Base-by-base conservation (phyloP, 2,113 vertebrate species). In the Sinocyclocheilus rhinocerous region DNA sequence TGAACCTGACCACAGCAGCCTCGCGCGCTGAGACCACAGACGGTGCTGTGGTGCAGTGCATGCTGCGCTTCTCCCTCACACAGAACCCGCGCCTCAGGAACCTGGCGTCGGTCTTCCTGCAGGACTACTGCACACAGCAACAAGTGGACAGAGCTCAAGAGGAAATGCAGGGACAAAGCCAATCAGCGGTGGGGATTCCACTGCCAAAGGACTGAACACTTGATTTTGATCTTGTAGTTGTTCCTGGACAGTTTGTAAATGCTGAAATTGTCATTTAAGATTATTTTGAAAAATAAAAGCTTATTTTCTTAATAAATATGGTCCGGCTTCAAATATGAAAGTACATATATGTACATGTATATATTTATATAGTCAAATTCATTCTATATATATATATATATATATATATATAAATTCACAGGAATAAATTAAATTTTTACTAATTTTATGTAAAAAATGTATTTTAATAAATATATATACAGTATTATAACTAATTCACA, bases 51-150 rank as follows among this genome's bases (percentile, higher is more conserved):
- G 92, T 99, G 65, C 97, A 99, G 91, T 99, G 98, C 94, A 99
- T 99, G 97, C 92, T 99, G 67, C 97, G 98, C 50, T 98, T 99
- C 93, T 97, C 97, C 0, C 95, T 97, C 22, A 96, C 97, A 0
- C 92, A 95, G 85, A 99, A 93, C 91, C 85, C 92, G 0, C 95
- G 98, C 5, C 94, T 99, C 48, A 95, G 94, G 18, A 98, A 97
- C 89, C 92, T 99, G 93, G 97, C 98, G 0, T 91, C 93, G 0
- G 82, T 99, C 85, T 99, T 98, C 91, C 94, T 99, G 84, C 94
- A 98, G 92, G 98, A 99, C 87, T 96, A 93, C 91, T 99, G 98
- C 90, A 95, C 89, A 0, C 90, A 95, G 0, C 87, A 89, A 48
- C 95, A 97, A 90, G 95, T 98, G 84, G 93, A 94, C 0, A 93